phyloP scores from a whole-genome alignment of 2,797 vertebrate genomes.

The Parambassis ranga region DNA sequence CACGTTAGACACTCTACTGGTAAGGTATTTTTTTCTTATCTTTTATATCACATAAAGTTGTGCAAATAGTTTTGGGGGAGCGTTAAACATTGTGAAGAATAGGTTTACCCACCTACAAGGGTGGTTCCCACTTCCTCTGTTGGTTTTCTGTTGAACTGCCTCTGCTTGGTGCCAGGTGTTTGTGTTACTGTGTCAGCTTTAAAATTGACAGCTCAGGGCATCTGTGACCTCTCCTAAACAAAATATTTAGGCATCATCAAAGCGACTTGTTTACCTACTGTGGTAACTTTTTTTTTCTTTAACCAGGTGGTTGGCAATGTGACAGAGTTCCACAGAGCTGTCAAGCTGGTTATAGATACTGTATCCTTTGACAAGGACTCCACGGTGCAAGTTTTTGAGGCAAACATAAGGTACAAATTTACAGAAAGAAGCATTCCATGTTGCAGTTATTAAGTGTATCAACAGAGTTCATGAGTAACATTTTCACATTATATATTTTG shows the following conservation, averaged over 20 bases:
- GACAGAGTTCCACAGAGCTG: constrained; percentile 94
- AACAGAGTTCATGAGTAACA: neutral
- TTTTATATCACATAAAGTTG: neutral
- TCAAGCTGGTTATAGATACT: constrained; percentile 94
- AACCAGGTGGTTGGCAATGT: constrained; percentile 96
- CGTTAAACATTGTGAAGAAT: too few species aligned
- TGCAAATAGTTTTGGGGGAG: too few species aligned
- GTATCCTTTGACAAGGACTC: constrained; percentile 99
- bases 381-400: constrained; percentile 98
- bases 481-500: too few species aligned
- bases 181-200: neutral
- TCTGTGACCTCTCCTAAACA: too few species aligned
- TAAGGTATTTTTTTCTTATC: constrained; percentile 70
- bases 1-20: constrained; percentile 92
- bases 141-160: neutral
- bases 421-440: neutral
- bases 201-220: neutral
- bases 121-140: constrained; percentile 12
- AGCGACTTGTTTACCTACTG: neutral
- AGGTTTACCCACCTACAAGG: too few species aligned
- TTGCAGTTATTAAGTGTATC: neutral
- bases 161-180: neutral
- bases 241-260: neutral
- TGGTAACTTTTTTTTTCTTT: constrained; percentile 26
- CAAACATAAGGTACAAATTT: constrained; percentile 90